Base-by-base conservation (phyloP, 30 jellyfish, hydroid and myxozoan genomes). In the Mastigias papua region DNA sequence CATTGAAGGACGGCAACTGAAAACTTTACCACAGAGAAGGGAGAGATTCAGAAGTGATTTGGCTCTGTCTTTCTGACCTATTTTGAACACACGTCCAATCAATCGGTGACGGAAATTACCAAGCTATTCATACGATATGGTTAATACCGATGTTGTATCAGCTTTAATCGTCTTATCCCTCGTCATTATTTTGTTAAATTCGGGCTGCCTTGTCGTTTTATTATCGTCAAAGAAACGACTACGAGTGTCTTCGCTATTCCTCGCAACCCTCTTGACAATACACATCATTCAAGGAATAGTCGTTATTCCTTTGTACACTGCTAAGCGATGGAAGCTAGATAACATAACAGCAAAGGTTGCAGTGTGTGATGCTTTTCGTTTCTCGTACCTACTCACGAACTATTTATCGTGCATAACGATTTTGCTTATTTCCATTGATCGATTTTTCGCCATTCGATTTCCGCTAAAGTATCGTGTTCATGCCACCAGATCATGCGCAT, bases 281-380 rank as follows among this genome's bases (percentile, higher is more conserved):
- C 99, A 95, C 84, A 80, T 95, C 30, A 29, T 87, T 20, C 99
- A 95, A 82, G 99, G 99, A 37, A 37, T 90, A 21, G 29, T 95
- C 37, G 99, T 95, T 3, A 84, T 95, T 13, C 99, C 99, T 11
- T 54, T 79, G 19, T 95, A 95, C 82, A 87, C 95, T 29, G 90
- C 68, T 8, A 95, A 95, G 72, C 85, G 93, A n/a, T 69, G 82
- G 86, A 57, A 74, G 1, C 11, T 80, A 25, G 57, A 63, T 0
- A 34, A 32, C 73, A 32, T 0, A 16, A n/a, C n/a, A n/a, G n/a
- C n/a, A n/a, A n/a, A n/a, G n/a, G n/a, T n/a, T n/a, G 15, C 30
- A 17, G 49, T 78, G 10, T 92, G 98, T 78, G 88, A 76, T 64
- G 57, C 54, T 10, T 95, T 95, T 84, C 98, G 96, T 8, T 83